Evolutionary conservation across 2,888 invertebrate species (phyloP).

Genomic region (Bellardia bayeri): DNA sequence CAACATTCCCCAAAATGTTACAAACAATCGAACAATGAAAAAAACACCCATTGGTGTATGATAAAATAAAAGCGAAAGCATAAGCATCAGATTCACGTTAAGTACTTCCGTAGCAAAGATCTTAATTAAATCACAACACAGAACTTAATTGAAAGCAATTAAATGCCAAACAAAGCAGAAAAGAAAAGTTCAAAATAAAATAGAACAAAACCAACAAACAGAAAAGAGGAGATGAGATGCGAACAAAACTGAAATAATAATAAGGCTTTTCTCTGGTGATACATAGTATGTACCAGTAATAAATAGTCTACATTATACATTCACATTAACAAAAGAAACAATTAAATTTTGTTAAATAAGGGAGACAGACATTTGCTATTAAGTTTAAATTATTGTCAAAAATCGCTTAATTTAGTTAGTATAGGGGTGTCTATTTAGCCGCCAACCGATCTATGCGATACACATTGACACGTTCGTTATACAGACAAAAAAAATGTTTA

Average conservation of each 20-base stretch:
- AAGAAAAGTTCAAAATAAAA: background rate
- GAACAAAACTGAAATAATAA: slow-evolving; percentile 26
- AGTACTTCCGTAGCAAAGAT: slow-evolving; percentile 44
- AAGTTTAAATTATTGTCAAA: slow-evolving; percentile 20
- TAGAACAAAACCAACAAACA: slow-evolving; percentile 7
- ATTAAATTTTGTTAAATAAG: slow-evolving; percentile 39
- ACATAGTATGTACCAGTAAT: slow-evolving; percentile 16
- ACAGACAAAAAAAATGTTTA: too few species aligned
- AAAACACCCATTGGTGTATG: background rate
- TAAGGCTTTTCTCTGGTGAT: slow-evolving; percentile 6
- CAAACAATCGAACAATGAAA: too few species aligned
- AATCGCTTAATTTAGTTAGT: background rate
- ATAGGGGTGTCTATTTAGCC: slow-evolving; percentile 8
- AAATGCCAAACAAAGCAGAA: slow-evolving; percentile 30
- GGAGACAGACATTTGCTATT: background rate
- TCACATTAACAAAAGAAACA: slow-evolving; percentile 42
- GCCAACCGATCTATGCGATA: too few species aligned
- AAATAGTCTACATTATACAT: background rate
- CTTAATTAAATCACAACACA: slow-evolving; percentile 64
- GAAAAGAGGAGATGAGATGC: background rate
- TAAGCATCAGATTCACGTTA: slow-evolving; percentile 23
- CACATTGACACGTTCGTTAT: too few species aligned
- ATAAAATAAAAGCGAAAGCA: slow-evolving; percentile 12
- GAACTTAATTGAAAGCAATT: slow-evolving; percentile 64
- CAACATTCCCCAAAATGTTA: too few species aligned